A percentile compares a stretch with the other conserved stretches of the same genome.
Evolutionary conservation across 2,113 vertebrate genomes (phyloP).

Genomic region (Nothobranchius kuhntae): DNA sequence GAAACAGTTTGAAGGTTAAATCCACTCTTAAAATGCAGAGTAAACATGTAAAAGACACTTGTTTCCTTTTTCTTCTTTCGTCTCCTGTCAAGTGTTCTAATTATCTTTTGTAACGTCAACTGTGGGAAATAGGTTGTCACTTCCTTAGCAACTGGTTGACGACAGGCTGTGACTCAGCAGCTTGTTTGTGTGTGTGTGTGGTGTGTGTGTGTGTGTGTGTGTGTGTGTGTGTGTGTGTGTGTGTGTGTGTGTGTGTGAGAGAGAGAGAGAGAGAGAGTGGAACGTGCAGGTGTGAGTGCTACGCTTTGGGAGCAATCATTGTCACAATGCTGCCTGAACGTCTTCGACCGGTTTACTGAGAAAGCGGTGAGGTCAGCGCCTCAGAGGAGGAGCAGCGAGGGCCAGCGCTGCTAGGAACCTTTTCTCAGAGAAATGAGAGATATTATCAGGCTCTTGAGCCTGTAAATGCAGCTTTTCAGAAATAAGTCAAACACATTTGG

Average conservation of each 20-base stretch:
- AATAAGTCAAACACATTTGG: no score
- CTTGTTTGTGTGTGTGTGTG: neutral
- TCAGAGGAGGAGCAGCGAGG: conserved; percentile 1
- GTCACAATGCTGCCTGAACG: conserved; percentile 47
- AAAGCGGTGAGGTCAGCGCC: conserved; percentile 44
- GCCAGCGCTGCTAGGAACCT: conserved; percentile 12
- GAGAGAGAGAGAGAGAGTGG: conserved; percentile 5
- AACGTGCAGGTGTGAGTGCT: conserved; percentile 10
- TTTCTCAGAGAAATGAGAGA: conserved; percentile 12
- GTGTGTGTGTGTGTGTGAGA: conserved; percentile 1
- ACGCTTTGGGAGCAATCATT: conserved; percentile 40
- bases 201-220: neutral
- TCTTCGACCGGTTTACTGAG: conserved; percentile 39
- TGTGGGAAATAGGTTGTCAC: conserved; percentile 23
- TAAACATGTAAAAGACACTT: neutral
- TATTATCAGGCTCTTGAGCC: conserved; percentile 11
- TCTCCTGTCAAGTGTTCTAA: conserved; percentile 15
- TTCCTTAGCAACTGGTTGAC: conserved; percentile 34
- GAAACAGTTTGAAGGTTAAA: conserved; percentile 37
- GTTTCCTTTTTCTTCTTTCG: neutral
- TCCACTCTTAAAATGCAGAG: neutral
- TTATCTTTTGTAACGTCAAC: neutral
- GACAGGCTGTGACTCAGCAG: conserved; percentile 22
- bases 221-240: conserved; percentile 1
- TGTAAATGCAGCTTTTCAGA: neutral